Conservation (phyloP, 2,888 invertebrate species). For the Diarsia dahlii region DNA sequence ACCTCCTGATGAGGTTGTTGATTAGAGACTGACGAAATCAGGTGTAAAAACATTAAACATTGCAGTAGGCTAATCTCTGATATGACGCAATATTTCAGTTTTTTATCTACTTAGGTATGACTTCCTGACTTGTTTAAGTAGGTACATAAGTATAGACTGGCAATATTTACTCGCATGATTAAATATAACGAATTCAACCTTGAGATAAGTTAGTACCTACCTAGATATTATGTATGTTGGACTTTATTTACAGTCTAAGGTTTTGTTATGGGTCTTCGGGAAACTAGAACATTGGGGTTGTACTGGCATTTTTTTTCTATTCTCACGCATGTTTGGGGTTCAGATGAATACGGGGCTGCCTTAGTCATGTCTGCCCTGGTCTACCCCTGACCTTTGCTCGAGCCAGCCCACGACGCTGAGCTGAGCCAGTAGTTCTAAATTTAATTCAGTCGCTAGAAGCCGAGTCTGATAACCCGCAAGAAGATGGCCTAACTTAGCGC, state of each 20-base stretch:
- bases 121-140: background rate
- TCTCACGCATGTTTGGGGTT: background rate
- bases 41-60: conserved; percentile 27
- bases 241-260: background rate
- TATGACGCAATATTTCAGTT: conserved; percentile 26
- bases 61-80: background rate
- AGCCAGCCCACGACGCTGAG: too few species aligned
- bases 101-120: background rate
- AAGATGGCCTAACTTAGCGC: too few species aligned
- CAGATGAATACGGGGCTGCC: too few species aligned
- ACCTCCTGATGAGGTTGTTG: background rate
- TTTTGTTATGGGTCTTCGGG: background rate
- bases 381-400: too few species aligned
- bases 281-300: background rate
- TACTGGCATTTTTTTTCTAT: background rate
- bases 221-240: background rate
- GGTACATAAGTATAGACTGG: background rate
- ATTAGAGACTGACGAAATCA: conserved; percentile 32
- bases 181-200: conserved; percentile 2
- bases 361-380: too few species aligned
- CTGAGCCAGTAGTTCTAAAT: too few species aligned
- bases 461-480: too few species aligned
- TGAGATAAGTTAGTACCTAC: background rate
- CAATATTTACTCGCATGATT: background rate
- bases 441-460: too few species aligned